Evolutionary conservation across 2,797 vertebrate species (phyloP), one percentile per base, ranked within the genome.

Genomic region (Brotula barbata): DNA sequence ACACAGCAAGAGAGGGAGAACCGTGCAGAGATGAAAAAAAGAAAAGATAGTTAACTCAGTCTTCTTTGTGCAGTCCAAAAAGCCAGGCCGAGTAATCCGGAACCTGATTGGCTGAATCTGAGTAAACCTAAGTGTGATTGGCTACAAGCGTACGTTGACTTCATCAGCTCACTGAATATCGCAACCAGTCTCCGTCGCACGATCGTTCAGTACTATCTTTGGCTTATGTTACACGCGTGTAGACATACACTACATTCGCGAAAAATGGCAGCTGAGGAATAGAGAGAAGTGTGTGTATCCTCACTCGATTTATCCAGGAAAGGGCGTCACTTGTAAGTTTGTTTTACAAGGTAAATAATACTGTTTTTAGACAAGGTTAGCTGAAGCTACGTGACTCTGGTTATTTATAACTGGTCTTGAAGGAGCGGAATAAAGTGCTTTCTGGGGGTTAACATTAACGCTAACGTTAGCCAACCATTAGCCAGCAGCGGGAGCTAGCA

Each of bases 231-330:
- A 87, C 74, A 80, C 82, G 73, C 85, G 83, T 81, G 82, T 85
- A 84, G 73, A 73, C 79, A 65, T 78, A 85, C 83, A 80, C 81
- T 83, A 88, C 83, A 81, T 80, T 83, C 43, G 83, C 77, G 78
- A 83, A 86, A 86, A 85, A 90, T 89, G 89, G 89, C 87, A 89
- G 85, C 85, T 84, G 87, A 73, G 83, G 85, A 86, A 70, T 87
- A 88, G 77, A 82, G 73, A 82, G 84, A 88, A 88, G 84, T 82
- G 72, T 76, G 71, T 75, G 75, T 73, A 77, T 79, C 83, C 81
- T 85, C 70, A 61, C 48, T 82, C 77, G 71, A 68, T 67, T 58
- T 53, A 55, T 25, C 41, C 36, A 44, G 66, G 68, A 82, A 85
- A 70, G 64, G 52, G 74, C 81, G 81, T 34, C 61, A 71, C 68